These are phyloP conservation scores for Eulithis prunata DNA, from an alignment of 2,888 invertebrate species.

Conservation along the genomic window DNA sequence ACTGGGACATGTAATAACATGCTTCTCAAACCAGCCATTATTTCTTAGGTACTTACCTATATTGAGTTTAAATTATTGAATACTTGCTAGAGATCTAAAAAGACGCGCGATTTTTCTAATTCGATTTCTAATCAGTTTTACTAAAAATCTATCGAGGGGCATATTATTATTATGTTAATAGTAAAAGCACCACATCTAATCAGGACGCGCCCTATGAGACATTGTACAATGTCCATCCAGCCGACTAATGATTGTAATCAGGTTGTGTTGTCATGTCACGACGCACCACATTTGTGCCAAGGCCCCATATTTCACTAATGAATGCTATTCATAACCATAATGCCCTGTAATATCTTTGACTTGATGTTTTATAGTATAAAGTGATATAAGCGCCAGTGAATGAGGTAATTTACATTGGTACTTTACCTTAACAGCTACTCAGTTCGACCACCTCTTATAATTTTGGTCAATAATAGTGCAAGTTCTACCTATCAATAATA, in stretches of 20 bases:
- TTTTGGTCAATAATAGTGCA: too few relatives aligned
- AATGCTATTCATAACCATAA: constrained; percentile 36
- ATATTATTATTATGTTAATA: too few relatives aligned
- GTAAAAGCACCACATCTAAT: too few relatives aligned
- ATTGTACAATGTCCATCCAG: too few relatives aligned
- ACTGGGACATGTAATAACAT: constrained; percentile 34
- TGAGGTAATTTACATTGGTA: constrained; percentile 21
- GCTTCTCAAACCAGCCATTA: constrained; percentile 11
- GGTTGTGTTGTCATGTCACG: constrained; percentile 39
- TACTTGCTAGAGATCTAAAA: too few relatives aligned
- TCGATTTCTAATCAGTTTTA: too few relatives aligned
- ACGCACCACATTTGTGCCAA: constrained; percentile 41
- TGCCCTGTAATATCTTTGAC: constrained; percentile 28
- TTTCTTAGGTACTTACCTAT: constrained; percentile 4
- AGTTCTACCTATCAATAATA: too few relatives aligned
- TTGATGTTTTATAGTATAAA: constrained; percentile 28
- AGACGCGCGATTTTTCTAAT: too few relatives aligned
- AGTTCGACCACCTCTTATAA: too few relatives aligned
- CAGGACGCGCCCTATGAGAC: too few relatives aligned
- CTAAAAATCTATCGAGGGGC: too few relatives aligned
- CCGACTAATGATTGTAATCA: constrained; percentile 29
- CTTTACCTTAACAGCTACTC: background rate
- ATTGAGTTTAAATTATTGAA: constrained; percentile 4
- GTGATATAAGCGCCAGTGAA: constrained; percentile 23
- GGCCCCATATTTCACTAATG: constrained; percentile 42